Evolutionary conservation across 2,888 invertebrate species (phyloP).

Genomic region (Endotricha flammealis): DNA sequence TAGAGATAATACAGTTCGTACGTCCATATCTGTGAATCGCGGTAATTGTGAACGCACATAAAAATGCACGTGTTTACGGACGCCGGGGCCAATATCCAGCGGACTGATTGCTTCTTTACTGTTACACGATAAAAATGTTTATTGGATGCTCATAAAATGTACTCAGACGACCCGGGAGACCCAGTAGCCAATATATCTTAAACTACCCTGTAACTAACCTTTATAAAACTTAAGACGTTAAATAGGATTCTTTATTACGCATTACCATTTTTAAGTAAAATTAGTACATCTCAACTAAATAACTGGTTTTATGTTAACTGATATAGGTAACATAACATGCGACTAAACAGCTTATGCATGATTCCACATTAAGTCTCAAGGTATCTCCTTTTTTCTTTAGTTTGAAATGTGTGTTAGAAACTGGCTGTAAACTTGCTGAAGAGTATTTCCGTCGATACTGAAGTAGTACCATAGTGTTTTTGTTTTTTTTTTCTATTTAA

Average conservation of each 20-base stretch:
- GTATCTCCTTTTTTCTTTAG: too few relatives aligned
- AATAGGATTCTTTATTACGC: not conserved
- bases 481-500: too few relatives aligned
- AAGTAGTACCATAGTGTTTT: too few relatives aligned
- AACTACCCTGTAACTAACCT: conserved; percentile 69
- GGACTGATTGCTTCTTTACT: conserved; percentile 78
- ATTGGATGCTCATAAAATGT: conserved; percentile 73
- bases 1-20: not conserved
- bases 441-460: too few relatives aligned
- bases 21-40: conserved; percentile 37
- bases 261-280: not conserved
- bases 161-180: conserved; percentile 66
- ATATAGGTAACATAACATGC: too few relatives aligned
- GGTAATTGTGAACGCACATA: conserved; percentile 58
- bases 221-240: conserved; percentile 47
- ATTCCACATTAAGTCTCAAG: too few relatives aligned
- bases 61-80: conserved; percentile 76
- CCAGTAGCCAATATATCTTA: conserved; percentile 73
- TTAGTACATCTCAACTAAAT: too few relatives aligned
- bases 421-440: too few relatives aligned
- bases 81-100: conserved; percentile 71
- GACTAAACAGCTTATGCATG: too few relatives aligned
- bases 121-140: conserved; percentile 76
- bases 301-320: too few relatives aligned
- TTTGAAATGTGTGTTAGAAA: too few relatives aligned